Base-by-base conservation (phyloP, 2,797 vertebrate genomes). In the Xiphophorus birchmanni region DNA sequence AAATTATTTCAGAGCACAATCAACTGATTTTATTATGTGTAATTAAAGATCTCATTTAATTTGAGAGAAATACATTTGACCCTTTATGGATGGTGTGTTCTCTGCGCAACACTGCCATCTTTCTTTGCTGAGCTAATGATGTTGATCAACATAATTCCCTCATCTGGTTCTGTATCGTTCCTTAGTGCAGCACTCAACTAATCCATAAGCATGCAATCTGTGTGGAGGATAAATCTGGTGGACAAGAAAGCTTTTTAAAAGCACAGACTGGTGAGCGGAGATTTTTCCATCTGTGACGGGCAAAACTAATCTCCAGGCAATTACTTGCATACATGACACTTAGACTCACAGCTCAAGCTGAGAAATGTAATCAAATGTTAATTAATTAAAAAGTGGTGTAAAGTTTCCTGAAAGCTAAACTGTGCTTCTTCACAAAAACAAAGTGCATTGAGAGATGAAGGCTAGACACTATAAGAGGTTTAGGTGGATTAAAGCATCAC, bases 231-330 rank as follows among this genome's bases (percentile, higher is more conserved):
- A 83, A 84, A 93, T 88, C 77, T 75, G 29, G 10, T 52, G 45
- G 47, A 18, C 76, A 80, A 79, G 37, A 71, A 85, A 72, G 75
- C 72, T 65, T 83, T 89, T 84, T 47, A 35, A 44, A 44, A 5
- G 8, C 50, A 48, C 2, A 29, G 60, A 67, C 56, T 78, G 7
- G 23, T 11, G n/a, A 48, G 13, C 10, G 47, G 32, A 32, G 10
- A 82, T 86, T 88, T 90, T 42, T 86, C 90, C 84, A 92, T 85
- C 86, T 89, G 86, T 83, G 92, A 86, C 81, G 86, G 82, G 75
- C 86, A 90, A 90, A 90, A 85, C 81, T 86, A 87, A 92, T 94
- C 89, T 89, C 44, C 1, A 74, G 74, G 84, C 83, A 94, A 94
- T 93, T 93, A 91, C 84, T 86, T 78, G 76, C 87, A 75, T 54